These are phyloP conservation scores for Acrossocheilus wenchowensis DNA, from an alignment of 2,797 vertebrate genomes.

Conservation along the genomic window DNA sequence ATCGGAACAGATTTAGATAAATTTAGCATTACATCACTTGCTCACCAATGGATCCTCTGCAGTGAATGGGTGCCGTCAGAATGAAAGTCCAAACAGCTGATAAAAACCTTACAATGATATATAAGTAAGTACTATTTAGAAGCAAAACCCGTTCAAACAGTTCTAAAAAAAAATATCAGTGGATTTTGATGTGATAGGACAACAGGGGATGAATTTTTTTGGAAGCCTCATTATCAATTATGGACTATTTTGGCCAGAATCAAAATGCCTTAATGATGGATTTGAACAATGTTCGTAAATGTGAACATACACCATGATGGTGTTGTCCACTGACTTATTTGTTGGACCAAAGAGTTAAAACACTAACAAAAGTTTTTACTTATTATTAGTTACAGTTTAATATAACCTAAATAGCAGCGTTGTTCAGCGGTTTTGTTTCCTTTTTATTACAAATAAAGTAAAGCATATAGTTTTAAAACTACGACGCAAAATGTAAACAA, in stretches of 20 bases:
- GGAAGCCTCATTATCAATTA: not conserved
- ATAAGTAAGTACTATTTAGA: not conserved
- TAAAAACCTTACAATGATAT: not conserved
- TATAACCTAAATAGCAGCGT: not conserved
- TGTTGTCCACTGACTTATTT: not conserved
- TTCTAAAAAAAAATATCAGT: not conserved
- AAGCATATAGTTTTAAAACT: not conserved
- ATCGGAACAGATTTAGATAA: not conserved
- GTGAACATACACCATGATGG: no score
- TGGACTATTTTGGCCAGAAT: not conserved
- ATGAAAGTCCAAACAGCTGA: not conserved
- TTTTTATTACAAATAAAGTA: no score
- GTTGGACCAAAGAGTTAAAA: not conserved
- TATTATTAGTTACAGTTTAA: not conserved
- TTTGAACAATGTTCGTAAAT: not conserved
- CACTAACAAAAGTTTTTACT: not conserved
- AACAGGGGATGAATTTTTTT: not conserved
- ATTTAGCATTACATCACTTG: not conserved
- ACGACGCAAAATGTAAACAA: not conserved
- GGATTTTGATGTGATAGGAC: not conserved
- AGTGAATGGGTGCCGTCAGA: not conserved
- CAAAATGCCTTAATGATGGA: not conserved
- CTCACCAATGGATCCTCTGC: not conserved
- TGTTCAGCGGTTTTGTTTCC: not conserved
- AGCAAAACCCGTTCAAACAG: not conserved